Base-by-base conservation (phyloP, 2,797 vertebrate genomes). In the Hephaestus fuliginosus region DNA sequence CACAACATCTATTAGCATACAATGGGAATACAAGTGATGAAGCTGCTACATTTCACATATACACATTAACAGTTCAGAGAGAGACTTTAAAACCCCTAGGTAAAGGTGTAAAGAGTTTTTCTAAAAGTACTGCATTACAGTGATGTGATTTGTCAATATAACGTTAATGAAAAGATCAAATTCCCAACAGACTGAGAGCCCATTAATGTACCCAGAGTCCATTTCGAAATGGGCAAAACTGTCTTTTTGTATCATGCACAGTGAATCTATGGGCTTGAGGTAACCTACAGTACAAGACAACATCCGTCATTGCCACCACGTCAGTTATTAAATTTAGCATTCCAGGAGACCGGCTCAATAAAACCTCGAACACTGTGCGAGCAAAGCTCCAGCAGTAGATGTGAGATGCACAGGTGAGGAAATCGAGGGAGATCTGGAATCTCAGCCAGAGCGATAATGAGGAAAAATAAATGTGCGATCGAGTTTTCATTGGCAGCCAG, bases 351-450 rank as follows among this genome's bases (percentile, higher is more conserved):
- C 22, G 28, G 5, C 18, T 62, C 41, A 41, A 76, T 30, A 53
- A 63, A 72, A 72, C 20, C 13, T 46, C 70, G 70, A 74, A 70
- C 25, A 13, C 13, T 51, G 58, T 69, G 39, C 46, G 57, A 75
- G 14, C 49, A 55, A 63, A 68, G 7, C 48, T 67, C 18, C 25
- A 44, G 41, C 48, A 55, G 58, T 12, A 39, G 14, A 58, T 53
- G 48, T 61, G 74, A 73, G 44, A 60, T 30, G 55, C 75, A 43
- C 39, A 71, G 53, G 68, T 62, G 43, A 63, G 20, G n/a, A 75
- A 75, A 65, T 41, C 52, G 48, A 17, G 25, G 4, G 49, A 60
- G 22, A 73, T 72, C 28, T 60, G 15, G 7, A 52, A 20, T 65
- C 48, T 72, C 63, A 64, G 39, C 22, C 41, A 25, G 56, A 60